phyloP scores from a whole-genome alignment of 1,140 invertebrate genomes.

The Drosophila lowei region DNA sequence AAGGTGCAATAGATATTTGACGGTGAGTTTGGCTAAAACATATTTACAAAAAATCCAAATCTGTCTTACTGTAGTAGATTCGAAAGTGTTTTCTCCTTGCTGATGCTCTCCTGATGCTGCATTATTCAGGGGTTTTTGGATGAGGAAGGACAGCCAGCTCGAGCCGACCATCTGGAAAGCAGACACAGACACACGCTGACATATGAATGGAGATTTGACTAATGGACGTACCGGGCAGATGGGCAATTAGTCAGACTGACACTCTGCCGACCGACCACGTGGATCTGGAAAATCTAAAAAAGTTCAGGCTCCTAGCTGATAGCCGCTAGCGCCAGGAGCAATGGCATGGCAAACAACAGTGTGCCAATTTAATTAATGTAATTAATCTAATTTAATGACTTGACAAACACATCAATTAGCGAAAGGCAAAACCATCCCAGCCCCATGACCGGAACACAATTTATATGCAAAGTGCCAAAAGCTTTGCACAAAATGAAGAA shows the following conservation, averaged over 20 bases:
- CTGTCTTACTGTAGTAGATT: slow-evolving; percentile 21
- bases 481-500: slow-evolving; percentile 51
- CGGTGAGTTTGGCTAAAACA: neutral
- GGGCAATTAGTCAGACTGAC: slow-evolving; percentile 65
- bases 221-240: slow-evolving; percentile 36
- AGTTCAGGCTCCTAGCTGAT: neutral
- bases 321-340: slow-evolving; percentile 8
- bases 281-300: slow-evolving; percentile 11
- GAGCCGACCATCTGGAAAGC: neutral
- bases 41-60: neutral
- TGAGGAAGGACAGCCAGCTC: too few relatives aligned
- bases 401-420: slow-evolving; percentile 82
- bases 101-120: slow-evolving; percentile 28
- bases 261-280: slow-evolving; percentile 13
- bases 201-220: slow-evolving; percentile 44
- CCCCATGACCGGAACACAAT: slow-evolving; percentile 52
- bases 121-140: slow-evolving; percentile 8
- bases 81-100: slow-evolving; percentile 40
- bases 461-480: slow-evolving; percentile 76
- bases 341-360: slow-evolving; percentile 20
- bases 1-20: neutral
- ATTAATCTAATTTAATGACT: slow-evolving; percentile 83
- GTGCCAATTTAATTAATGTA: slow-evolving; percentile 78
- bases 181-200: slow-evolving; percentile 13
- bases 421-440: slow-evolving; percentile 27